Conservation (phyloP, 2,888 invertebrate genomes). For the Drosophila neotestacea region DNA sequence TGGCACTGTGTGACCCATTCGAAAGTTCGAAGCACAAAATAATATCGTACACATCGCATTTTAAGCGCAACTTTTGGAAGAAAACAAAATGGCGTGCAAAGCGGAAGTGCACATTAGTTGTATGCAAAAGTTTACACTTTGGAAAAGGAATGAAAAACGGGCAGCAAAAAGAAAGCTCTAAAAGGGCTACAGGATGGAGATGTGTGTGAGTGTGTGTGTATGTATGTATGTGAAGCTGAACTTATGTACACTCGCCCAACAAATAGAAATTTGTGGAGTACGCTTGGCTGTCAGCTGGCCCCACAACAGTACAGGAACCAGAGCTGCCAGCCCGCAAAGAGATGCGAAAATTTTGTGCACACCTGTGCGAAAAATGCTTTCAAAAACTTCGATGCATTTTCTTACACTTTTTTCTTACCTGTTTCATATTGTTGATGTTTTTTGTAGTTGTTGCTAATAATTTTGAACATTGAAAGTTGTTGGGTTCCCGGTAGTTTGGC, state of each 20-base stretch:
- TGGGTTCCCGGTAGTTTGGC: constrained; percentile 35
- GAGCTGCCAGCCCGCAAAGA: constrained; percentile 48
- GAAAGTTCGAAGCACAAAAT: constrained; percentile 74
- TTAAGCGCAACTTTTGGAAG: constrained; percentile 59
- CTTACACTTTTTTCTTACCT: constrained; percentile 21
- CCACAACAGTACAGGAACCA: constrained; percentile 39
- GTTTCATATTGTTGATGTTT: constrained; percentile 13
- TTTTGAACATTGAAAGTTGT: constrained; percentile 58
- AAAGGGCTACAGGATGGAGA: background rate
- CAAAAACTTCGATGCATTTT: constrained; percentile 71
- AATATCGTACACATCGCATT: constrained; percentile 73
- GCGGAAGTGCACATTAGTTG: constrained; percentile 81
- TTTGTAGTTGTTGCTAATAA: constrained; percentile 57
- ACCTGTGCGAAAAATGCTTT: constrained; percentile 77
- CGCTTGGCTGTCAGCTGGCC: constrained; percentile 65
- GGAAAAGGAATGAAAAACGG: constrained; percentile 47
- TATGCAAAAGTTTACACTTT: constrained; percentile 74
- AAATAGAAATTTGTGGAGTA: constrained; percentile 72
- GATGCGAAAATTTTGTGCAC: constrained; percentile 72
- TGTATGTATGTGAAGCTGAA: constrained; percentile 33
- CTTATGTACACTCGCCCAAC: constrained; percentile 65
- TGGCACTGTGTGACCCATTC: constrained; percentile 28
- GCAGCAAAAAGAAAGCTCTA: constrained; percentile 20
- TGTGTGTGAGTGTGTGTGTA: constrained; percentile 1
- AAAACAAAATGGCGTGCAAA: constrained; percentile 73